Base-by-base conservation (phyloP, 2,113 vertebrate species). In the Semnornis frantzii region DNA sequence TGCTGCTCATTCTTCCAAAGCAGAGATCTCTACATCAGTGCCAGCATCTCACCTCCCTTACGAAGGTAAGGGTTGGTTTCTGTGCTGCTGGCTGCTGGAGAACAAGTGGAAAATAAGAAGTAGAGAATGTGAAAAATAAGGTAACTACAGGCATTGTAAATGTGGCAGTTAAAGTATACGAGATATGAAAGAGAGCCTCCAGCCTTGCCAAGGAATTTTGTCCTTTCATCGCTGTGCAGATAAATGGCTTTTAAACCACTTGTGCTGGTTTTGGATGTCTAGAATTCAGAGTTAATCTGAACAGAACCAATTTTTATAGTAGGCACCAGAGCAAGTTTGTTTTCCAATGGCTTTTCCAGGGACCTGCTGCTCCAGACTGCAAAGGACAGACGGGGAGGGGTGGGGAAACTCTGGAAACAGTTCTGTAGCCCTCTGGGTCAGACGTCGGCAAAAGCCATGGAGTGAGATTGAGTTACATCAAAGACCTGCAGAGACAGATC, bases 281-380 rank as follows among this genome's bases (percentile, higher is more conserved):
- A 95, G 84, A 93, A 93, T 92, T 94, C 72, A 91, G 95, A 97
- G 82, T 85, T 92, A 92, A 93, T 91, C 93, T 89, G 78, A 85
- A 94, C 78, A 97, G 70, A 92, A 94, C 81, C 72, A 62, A 83
- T 85, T 94, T 96, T 96, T 95, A 96, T 96, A 92, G 88, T 75
- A 93, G 91, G 84, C 90, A 91, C 84, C 77, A 81, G 81, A 93
- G 94, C 83, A 90, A 78, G 59, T 89, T 96, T 90, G 65, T 82
- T 95, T 96, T 96, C 92, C 85, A 92, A 95, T 96, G 65, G 87
- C 33, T 97, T 97, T 97, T 97, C 94, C 94, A 96, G 90, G 91
- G 80, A 85, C 37, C 17, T 4, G 5, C 77, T 0, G 1, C 82
- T 85, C 57, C 82, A 89, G 87, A 69, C 87, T 95, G 75, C 52